Conservation (phyloP, 2,797 vertebrate species). For the Florisuga fusca region DNA sequence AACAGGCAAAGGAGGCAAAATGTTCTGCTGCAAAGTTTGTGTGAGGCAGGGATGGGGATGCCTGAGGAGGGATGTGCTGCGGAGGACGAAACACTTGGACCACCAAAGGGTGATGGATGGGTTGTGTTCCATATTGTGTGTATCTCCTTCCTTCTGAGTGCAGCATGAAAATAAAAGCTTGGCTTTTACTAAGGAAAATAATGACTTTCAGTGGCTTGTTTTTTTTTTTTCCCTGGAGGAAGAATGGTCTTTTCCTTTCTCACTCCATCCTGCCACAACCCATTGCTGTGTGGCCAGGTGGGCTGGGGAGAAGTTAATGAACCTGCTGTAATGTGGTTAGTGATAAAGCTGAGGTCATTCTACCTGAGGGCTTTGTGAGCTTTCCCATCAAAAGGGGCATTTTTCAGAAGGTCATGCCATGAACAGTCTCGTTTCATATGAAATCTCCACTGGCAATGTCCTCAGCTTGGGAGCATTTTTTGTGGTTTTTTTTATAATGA, state of each 20-base stretch:
- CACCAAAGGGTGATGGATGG: background rate
- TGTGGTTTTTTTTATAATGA: background rate
- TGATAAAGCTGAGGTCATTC: constrained; percentile 58
- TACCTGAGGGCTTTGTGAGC: constrained; percentile 39
- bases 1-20: background rate
- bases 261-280: background rate
- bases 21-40: background rate
- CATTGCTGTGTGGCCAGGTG: background rate
- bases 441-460: background rate
- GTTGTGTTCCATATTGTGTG: background rate
- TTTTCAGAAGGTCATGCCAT: constrained; percentile 39
- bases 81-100: background rate
- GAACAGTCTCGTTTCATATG: constrained; percentile 36
- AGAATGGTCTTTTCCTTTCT: constrained; percentile 38
- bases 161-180: constrained; percentile 29
- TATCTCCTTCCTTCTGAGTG: background rate
- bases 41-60: background rate
- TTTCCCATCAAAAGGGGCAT: constrained; percentile 41
- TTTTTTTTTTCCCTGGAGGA: background rate
- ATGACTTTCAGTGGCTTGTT: constrained; percentile 7
- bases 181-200: constrained; percentile 39
- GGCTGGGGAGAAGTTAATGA: constrained; percentile 32
- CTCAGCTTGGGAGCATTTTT: constrained; percentile 29
- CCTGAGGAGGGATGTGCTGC: background rate
- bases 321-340: constrained; percentile 57